Base-by-base conservation (phyloP, 2,888 invertebrate genomes). In the Belgica antarctica region DNA sequence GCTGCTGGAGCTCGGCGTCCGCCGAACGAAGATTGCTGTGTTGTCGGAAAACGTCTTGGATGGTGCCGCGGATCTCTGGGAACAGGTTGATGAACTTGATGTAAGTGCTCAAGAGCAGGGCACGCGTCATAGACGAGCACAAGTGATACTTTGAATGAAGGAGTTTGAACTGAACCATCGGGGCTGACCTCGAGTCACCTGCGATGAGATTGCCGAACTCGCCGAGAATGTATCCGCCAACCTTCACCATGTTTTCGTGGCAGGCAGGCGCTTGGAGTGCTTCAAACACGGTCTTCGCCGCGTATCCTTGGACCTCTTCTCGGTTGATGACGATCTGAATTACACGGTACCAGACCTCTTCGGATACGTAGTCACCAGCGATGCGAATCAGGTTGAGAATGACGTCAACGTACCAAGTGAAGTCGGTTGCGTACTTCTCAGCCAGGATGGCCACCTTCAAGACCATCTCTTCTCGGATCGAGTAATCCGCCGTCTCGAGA, bases 211-310 rank as follows among this genome's bases (percentile, higher is more conserved):
- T 99, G 69, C 99, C 99, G 82, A 99, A 99, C 82, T 99, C 98
- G 72, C 99, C 99, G 72, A 99, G 85, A 75, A 99, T 98, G 77
- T 99, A 99, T 69, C 98, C 99, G 72, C 98, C 98, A 70, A 99
- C 99, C 86, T 99, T 99, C 1, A 99, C 98, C 99, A 99, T 99
- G 80, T 99, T 99, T 82, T 99, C 99, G 80, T 99, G 99, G 77
- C 99, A 99, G 25, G 99, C 98, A 19, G 98, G 97, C 31, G 97
- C 97, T 83, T 99, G 97, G 69, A 98, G 82, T 71, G 96, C 96
- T 86, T 99, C 99, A 83, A 99, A 99, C 24, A 98, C 98, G 70
- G 98, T 99, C 83, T 99, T 99, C 63, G 98, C 98, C 72, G 99
- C 98, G 83, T 99, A 99, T 19, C 96, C 98, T 82, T 99, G 99